A percentile compares a stretch with the other conserved stretches of the same genome.
These are phyloP conservation scores for Argentina silus DNA, from an alignment of 2,797 vertebrate species.

Conservation along the genomic window DNA sequence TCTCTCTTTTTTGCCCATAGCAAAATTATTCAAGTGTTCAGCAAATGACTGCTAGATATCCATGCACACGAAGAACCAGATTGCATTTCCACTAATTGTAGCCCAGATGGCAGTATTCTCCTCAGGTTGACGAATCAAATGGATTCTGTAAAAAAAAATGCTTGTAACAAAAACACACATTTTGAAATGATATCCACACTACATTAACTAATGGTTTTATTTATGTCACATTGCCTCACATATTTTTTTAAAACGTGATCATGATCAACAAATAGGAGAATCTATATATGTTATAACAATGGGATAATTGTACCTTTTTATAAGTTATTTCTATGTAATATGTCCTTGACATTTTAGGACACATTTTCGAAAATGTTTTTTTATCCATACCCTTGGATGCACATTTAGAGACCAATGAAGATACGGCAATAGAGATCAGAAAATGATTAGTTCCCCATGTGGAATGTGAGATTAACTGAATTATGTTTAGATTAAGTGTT, in stretches of 20 bases:
- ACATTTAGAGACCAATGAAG: neutral
- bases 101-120: constrained; percentile 79
- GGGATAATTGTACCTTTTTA: no score
- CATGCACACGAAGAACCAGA: constrained; percentile 11
- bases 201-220: neutral
- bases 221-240: neutral
- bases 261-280: no score
- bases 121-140: constrained; percentile 48
- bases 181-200: neutral
- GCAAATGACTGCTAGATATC: neutral
- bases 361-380: neutral
- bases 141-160: neutral
- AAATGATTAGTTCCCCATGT: neutral
- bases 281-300: no score
- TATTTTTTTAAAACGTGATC: no score
- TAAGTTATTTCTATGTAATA: no score
- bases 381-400: neutral
- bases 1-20: neutral
- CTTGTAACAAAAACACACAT: neutral
- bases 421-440: neutral
- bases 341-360: no score
- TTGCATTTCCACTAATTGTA: constrained; percentile 61
- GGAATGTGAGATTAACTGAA: neutral
- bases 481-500: neutral
- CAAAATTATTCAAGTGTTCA: neutral